Base-by-base conservation (phyloP, 2,797 vertebrate genomes). In the Chiloscyllium punctatum region DNA sequence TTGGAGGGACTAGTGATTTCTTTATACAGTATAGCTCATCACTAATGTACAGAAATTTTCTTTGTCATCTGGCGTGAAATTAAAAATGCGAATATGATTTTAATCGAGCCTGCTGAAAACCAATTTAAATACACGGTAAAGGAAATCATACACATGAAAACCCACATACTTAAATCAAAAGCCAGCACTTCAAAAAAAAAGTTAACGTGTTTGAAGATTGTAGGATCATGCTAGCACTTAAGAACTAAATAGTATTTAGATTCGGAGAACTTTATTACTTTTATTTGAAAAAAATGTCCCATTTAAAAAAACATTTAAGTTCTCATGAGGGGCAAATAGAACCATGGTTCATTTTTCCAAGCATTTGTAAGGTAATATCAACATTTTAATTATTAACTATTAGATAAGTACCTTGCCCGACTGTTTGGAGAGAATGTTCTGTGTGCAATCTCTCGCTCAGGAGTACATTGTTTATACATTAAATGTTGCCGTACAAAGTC, bases 381-480 rank as follows among this genome's bases (percentile, higher is more conserved):
- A 74, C 37, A 94, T 71, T 51, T 48, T 72, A 74, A 94, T 48
- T 42, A 94, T 94, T 27, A 74, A 94, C 69, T 6, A 9, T 71
- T 69, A 30, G 27, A 72, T 27, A 72, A 51, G 5, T 94, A 42
- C 4, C 11, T 16, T 51, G 69, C 42, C 2, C 42, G 72, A 94
- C 6, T 71, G 11, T 74, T 94, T 5, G 92, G 42, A 51, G 42
- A 72, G 37, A 69, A 94, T 51, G 92, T 72, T 27, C 69, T 72
- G 69, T 94, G 69, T 74, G 33, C 69, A 94, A 72, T 94, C 69
- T 72, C 92, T 94, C 92, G 94, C 94, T 94, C 68, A 51, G 69
- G 72, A 71, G 66, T 74, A 72, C 69, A 94, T 48, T 18, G 92
- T 72, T 94, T 74, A 51, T 27, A 72, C 68, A 71, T 72, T 51